Conservation (phyloP, 53 echinoderm and acorn worm genomes). For the Temnopleurus reevesii region DNA sequence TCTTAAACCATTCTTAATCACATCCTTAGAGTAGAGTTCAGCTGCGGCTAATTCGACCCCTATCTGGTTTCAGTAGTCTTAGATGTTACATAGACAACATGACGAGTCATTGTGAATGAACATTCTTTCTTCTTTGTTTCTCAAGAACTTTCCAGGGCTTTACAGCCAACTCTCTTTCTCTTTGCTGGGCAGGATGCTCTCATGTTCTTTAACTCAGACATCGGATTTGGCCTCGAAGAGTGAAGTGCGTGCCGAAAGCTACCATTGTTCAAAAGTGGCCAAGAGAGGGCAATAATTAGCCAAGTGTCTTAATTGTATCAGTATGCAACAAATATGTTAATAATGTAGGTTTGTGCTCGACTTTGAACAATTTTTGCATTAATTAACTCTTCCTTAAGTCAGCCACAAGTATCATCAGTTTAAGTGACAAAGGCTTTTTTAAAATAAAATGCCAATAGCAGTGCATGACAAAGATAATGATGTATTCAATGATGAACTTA, state of each 20-base stretch:
- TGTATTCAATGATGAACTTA: no score
- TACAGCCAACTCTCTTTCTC: neutral
- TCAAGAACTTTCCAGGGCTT: constrained; percentile 17
- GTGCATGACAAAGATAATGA: no score
- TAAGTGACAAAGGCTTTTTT: no score
- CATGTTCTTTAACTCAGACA: constrained; percentile 51
- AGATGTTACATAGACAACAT: constrained; percentile 40
- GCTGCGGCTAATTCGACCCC: constrained; percentile 53
- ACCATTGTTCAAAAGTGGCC: neutral
- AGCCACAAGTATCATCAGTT: no score
- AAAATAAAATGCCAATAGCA: no score
- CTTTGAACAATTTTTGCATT: no score
- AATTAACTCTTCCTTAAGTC: no score
- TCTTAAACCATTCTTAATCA: constrained; percentile 55
- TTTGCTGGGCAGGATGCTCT: constrained; percentile 41
- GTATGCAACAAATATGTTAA: no score
- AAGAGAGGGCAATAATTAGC: constrained; percentile 25
- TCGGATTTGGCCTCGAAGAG: constrained; percentile 36
- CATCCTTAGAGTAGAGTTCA: constrained; percentile 42
- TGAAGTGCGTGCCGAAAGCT: constrained; percentile 48
- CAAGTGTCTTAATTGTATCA: no score
- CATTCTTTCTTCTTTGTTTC: constrained; percentile 24
- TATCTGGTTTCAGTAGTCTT: constrained; percentile 48
- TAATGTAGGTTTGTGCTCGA: no score
- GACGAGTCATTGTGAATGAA: constrained; percentile 49